Conservation (phyloP, 2,797 vertebrate genomes). For the Microctenopoma lineatum region DNA sequence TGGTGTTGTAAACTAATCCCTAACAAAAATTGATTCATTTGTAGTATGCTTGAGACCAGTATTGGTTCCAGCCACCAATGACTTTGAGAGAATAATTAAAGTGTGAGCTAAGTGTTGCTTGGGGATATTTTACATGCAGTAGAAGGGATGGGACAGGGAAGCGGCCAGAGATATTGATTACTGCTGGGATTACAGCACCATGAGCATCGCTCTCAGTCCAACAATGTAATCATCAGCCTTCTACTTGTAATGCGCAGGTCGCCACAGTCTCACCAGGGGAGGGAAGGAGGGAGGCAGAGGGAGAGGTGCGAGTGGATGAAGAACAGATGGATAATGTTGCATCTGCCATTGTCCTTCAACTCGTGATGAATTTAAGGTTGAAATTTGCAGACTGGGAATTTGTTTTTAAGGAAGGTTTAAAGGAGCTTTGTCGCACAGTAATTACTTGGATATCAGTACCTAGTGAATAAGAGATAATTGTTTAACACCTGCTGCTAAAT, state of each 20-base stretch:
- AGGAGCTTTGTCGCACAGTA: conserved; percentile 30
- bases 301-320: conserved; percentile 54
- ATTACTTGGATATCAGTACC: conserved; percentile 39
- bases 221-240: conserved; percentile 83
- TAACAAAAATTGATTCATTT: conserved; percentile 70
- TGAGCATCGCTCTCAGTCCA: conserved; percentile 81
- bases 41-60: conserved; percentile 49
- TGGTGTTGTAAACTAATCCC: conserved; percentile 38
- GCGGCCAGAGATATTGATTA: conserved; percentile 83
- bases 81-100: conserved; percentile 84
- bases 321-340: conserved; percentile 82
- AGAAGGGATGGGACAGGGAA: conserved; percentile 66
- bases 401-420: conserved; percentile 55
- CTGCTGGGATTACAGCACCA: conserved; percentile 82
- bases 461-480: conserved; percentile 33
- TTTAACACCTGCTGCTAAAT: conserved; percentile 58
- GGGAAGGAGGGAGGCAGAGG: conserved; percentile 41
- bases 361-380: conserved; percentile 68
- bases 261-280: conserved; percentile 66
- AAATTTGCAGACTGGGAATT: conserved; percentile 57
- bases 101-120: conserved; percentile 74
- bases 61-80: conserved; percentile 73
- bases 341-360: conserved; percentile 76
- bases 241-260: conserved; percentile 81
- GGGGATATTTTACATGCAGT: conserved; percentile 83